Conservation (phyloP, 2,113 vertebrate genomes). For the Guaruba guarouba region DNA sequence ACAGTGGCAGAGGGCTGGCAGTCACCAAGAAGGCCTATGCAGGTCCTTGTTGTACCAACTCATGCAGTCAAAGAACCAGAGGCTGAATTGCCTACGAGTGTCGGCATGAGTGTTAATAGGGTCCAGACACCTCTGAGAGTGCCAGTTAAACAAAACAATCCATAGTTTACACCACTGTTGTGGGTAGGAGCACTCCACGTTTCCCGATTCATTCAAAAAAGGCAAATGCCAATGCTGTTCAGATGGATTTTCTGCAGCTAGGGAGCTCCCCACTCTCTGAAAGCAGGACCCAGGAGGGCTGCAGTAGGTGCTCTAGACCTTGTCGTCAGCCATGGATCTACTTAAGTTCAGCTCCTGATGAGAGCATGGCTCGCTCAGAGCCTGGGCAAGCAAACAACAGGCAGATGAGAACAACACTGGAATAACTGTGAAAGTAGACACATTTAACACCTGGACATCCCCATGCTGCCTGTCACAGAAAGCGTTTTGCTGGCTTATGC, state of each 20-base stretch:
- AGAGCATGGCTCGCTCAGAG: not conserved
- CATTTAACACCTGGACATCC: not conserved
- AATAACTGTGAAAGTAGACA: not conserved
- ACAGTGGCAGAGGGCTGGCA: not conserved
- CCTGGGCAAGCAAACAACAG: not conserved
- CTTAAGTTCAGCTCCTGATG: not conserved
- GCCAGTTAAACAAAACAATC: not conserved
- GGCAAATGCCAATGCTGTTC: not conserved
- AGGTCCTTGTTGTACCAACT: not conserved
- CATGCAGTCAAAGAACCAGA: accelerated
- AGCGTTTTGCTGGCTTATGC: not conserved
- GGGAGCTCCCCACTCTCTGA: not conserved
- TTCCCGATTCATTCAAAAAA: not conserved
- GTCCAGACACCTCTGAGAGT: not conserved
- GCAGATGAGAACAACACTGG: not conserved
- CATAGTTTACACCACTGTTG: not conserved
- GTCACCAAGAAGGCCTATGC: not conserved
- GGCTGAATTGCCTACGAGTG: not conserved
- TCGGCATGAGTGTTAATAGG: not conserved
- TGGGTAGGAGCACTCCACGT: not conserved
- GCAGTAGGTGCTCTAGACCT: not conserved
- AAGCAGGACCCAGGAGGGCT: not conserved
- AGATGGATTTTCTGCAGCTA: not conserved
- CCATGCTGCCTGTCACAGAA: not conserved
- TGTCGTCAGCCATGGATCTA: not conserved